Evolutionary conservation across 1,140 invertebrate species (phyloP).

Genomic region (Gryon sp.): DNA sequence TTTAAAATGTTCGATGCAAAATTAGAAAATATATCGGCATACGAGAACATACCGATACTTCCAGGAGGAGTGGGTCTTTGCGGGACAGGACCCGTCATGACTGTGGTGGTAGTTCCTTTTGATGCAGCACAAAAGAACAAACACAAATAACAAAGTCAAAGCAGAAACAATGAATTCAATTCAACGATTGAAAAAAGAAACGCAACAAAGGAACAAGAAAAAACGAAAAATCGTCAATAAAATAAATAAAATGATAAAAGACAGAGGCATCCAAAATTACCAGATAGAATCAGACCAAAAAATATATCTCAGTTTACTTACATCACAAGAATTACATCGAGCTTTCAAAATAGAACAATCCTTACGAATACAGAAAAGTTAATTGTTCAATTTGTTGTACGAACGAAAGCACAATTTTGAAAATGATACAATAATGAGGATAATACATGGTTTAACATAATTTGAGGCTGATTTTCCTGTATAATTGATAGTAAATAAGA

Average conservation of each 20-base stretch:
- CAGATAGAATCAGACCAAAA: too few relatives aligned
- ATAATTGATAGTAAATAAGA: conserved; percentile 26
- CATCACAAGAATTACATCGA: too few relatives aligned
- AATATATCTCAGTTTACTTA: too few relatives aligned
- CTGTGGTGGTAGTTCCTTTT: conserved; percentile 70
- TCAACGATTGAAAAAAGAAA: conserved; percentile 10
- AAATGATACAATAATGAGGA: too few relatives aligned
- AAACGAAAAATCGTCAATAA: neutral
- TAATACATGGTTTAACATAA: too few relatives aligned
- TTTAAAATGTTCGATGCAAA: neutral
- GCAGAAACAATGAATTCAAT: conserved; percentile 30
- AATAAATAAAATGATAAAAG: too few relatives aligned
- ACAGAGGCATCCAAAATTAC: too few relatives aligned
- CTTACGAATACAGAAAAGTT: too few relatives aligned
- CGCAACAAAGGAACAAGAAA: neutral
- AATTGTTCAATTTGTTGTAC: too few relatives aligned
- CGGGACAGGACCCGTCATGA: conserved; percentile 69
- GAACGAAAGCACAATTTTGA: too few relatives aligned
- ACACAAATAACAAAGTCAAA: conserved; percentile 68
- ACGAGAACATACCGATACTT: conserved; percentile 76
- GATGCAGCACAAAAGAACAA: conserved; percentile 73
- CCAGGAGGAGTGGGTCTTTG: conserved; percentile 78
- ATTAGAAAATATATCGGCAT: conserved; percentile 14
- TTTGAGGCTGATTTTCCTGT: conserved; percentile 24
- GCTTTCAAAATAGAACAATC: too few relatives aligned